Percentiles rank a stretch among this genome's conserved stretches.
Conservation (phyloP, 2,797 vertebrate genomes). For the Acanthis flammea region DNA sequence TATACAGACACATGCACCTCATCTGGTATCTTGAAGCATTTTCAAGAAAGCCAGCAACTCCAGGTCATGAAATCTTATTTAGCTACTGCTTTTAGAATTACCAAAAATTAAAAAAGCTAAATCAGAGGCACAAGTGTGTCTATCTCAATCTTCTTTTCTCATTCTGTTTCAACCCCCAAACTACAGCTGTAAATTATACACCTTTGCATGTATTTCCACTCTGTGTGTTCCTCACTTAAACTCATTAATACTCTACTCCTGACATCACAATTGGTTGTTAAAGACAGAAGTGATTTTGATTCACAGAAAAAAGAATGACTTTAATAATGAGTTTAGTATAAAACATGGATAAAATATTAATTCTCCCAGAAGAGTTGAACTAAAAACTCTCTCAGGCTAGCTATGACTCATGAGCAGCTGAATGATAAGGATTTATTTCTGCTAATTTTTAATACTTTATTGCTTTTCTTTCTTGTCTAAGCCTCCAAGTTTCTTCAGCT, state of each 20-base stretch:
- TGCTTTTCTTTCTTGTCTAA: slow-evolving; percentile 11
- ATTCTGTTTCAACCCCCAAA: neutral
- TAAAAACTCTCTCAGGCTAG: slow-evolving; percentile 23
- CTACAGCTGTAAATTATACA: neutral
- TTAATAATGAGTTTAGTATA: slow-evolving; percentile 5
- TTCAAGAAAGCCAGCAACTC: neutral
- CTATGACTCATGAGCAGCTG: slow-evolving; percentile 28
- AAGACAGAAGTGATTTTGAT: neutral
- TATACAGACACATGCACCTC: fast-evolving
- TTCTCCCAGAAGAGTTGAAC: neutral
- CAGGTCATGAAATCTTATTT: neutral
- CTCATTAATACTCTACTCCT: neutral
- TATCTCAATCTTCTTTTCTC: neutral
- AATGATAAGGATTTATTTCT: slow-evolving; percentile 28
- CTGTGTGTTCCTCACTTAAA: neutral
- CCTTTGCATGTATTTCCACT: neutral
- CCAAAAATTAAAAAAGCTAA: neutral
- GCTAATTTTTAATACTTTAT: neutral
- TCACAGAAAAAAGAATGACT: neutral
- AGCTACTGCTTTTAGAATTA: neutral
- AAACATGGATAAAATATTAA: slow-evolving; percentile 41
- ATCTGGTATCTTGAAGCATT: neutral
- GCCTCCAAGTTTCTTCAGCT: neutral
- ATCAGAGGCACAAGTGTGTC: neutral
- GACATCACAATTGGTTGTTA: neutral